These are phyloP conservation scores for Gryllus longicercus DNA, from an alignment of 2,888 invertebrate genomes.

Conservation along the genomic window DNA sequence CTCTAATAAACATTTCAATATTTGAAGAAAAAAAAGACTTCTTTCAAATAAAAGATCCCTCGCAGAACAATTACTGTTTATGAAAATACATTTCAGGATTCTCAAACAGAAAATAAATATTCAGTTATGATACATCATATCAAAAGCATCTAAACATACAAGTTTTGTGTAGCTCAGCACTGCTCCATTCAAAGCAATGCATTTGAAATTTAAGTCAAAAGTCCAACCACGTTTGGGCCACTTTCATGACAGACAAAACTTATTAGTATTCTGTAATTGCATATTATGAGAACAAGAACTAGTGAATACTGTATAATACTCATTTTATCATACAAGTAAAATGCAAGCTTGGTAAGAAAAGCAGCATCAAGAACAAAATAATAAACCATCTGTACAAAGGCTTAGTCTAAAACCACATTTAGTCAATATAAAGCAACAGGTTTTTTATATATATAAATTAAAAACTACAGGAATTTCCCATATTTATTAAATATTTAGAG, in stretches of 20 bases:
- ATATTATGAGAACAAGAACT: too few relatives aligned
- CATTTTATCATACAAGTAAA: not conserved
- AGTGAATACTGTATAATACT: too few relatives aligned
- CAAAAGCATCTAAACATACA: not conserved
- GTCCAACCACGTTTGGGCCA: too few relatives aligned
- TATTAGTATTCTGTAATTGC: too few relatives aligned
- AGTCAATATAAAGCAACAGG: slow-evolving; percentile 2
- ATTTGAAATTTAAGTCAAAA: not conserved
- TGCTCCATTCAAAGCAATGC: not conserved
- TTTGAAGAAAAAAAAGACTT: too few relatives aligned
- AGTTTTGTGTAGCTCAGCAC: not conserved
- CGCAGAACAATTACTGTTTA: too few relatives aligned
- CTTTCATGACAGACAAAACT: too few relatives aligned
- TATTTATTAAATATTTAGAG: not conserved
- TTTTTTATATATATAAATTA: not conserved
- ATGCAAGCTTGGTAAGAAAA: not conserved
- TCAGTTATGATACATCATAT: not conserved
- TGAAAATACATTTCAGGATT: too few relatives aligned
- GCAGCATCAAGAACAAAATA: not conserved
- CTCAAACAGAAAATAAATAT: too few relatives aligned
- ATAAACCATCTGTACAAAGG: not conserved
- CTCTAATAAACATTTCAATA: too few relatives aligned
- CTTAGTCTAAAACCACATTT: not conserved
- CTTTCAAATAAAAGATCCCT: too few relatives aligned
- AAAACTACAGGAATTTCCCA: not conserved